Conservation (phyloP, 2,888 invertebrate species). For the Galerucella calmariensis region DNA sequence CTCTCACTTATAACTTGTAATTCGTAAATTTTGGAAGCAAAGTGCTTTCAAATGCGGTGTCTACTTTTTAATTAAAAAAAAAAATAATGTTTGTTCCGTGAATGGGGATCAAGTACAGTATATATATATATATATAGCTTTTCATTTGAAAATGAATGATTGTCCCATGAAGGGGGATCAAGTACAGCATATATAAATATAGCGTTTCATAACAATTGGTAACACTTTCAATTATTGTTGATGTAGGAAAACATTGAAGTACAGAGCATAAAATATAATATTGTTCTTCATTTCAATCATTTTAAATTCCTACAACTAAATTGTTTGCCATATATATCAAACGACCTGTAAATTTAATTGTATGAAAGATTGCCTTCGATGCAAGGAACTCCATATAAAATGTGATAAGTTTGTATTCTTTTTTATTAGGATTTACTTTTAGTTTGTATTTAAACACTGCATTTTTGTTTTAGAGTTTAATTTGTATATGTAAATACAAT, state of each 20-base stretch:
- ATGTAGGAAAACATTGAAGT: not conserved
- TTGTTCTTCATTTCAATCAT: not conserved
- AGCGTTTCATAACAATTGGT: not conserved
- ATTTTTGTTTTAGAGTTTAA: constrained; percentile 28
- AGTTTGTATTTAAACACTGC: constrained; percentile 34
- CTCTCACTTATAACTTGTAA: too few relatives aligned
- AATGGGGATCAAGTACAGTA: too few relatives aligned
- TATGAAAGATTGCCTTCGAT: constrained; percentile 33
- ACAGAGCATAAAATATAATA: not conserved
- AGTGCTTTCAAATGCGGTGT: too few relatives aligned
- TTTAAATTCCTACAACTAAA: not conserved
- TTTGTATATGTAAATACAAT: constrained; percentile 41
- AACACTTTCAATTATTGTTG: not conserved
- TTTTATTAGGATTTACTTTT: constrained; percentile 36
- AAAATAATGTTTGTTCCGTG: too few relatives aligned
- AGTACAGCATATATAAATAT: constrained; percentile 9
- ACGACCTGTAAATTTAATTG: not conserved
- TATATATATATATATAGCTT: too few relatives aligned
- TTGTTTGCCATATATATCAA: not conserved
- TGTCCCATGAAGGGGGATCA: too few relatives aligned
- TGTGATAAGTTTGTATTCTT: constrained; percentile 51
- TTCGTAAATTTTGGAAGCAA: too few relatives aligned
- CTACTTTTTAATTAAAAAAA: too few relatives aligned
- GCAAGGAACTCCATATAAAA: constrained; percentile 44
- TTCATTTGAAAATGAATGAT: too few relatives aligned